A percentile compares a stretch with the other conserved stretches of the same genome.
These are phyloP conservation scores for Microchirus variegatus DNA, from an alignment of 2,797 vertebrate species.

Conservation along the genomic window DNA sequence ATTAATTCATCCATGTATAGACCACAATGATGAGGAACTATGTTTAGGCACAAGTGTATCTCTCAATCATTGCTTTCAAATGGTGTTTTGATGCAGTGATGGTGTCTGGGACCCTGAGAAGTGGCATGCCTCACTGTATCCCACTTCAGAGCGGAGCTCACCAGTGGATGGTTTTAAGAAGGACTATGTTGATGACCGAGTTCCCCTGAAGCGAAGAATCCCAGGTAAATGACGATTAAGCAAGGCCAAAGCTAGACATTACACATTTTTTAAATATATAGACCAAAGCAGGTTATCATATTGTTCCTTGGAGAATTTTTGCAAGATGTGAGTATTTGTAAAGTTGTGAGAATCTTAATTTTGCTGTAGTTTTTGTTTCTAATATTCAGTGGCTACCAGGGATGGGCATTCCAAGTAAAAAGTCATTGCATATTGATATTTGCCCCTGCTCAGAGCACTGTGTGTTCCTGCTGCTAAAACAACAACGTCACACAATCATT, in stretches of 20 bases:
- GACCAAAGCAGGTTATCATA: background rate
- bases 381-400: too few relatives aligned
- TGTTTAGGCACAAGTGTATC: too few relatives aligned
- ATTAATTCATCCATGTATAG: too few relatives aligned
- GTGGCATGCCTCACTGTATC: slow-evolving; percentile 97
- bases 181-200: slow-evolving; percentile 88
- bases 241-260: background rate
- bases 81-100: slow-evolving; percentile 79
- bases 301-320: background rate
- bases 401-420: too few relatives aligned
- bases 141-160: slow-evolving; percentile 89
- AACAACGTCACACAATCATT: too few relatives aligned
- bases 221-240: slow-evolving; percentile 78
- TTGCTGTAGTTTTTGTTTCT: too few relatives aligned
- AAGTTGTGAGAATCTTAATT: background rate
- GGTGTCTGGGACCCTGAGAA: slow-evolving; percentile 99
- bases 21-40: too few relatives aligned
- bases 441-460: too few relatives aligned
- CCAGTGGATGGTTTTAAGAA: slow-evolving; percentile 92
- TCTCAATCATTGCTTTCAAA: background rate
- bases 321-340: background rate
- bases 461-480: too few relatives aligned
- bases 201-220: slow-evolving; percentile 91
- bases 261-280: background rate
- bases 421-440: too few relatives aligned